These are phyloP conservation scores for Drosophila equinoxialis DNA, from an alignment of 1,140 invertebrate species.

Conservation along the genomic window DNA sequence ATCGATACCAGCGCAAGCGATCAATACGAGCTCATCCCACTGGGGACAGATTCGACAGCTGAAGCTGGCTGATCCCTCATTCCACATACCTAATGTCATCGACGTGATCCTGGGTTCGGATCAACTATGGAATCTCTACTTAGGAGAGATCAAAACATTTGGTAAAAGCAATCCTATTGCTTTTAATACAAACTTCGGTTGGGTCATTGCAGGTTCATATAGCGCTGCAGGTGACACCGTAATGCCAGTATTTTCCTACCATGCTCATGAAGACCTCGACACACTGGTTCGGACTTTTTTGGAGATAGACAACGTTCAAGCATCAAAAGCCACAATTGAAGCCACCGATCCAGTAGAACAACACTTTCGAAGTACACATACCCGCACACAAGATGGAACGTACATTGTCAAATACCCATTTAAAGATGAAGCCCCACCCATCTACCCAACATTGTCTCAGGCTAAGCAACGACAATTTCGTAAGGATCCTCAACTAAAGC, in stretches of 20 bases:
- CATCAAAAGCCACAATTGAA: neutral
- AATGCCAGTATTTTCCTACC: neutral
- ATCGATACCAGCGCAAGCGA: slow-evolving; percentile 4
- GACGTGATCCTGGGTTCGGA: too few species aligned
- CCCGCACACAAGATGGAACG: neutral
- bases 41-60: neutral
- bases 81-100: too few species aligned
- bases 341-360: slow-evolving; percentile 2
- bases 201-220: slow-evolving; percentile 7
- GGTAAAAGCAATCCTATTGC: too few species aligned
- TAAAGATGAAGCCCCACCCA: neutral
- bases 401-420: neutral
- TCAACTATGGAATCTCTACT: too few species aligned
- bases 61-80: too few species aligned
- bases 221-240: neutral
- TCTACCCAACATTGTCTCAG: neutral
- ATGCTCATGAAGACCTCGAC: slow-evolving; percentile 6
- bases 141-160: too few species aligned
- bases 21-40: neutral
- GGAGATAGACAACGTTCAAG: neutral
- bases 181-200: slow-evolving; percentile 6
- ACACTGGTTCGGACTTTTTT: slow-evolving; percentile 1
- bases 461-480: neutral
- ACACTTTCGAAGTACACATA: neutral
- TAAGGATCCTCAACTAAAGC: neutral